Percentiles rank a stretch among this genome's conserved stretches.
Conservation (phyloP, 2,113 vertebrate species). For the Colinus virginianus region DNA sequence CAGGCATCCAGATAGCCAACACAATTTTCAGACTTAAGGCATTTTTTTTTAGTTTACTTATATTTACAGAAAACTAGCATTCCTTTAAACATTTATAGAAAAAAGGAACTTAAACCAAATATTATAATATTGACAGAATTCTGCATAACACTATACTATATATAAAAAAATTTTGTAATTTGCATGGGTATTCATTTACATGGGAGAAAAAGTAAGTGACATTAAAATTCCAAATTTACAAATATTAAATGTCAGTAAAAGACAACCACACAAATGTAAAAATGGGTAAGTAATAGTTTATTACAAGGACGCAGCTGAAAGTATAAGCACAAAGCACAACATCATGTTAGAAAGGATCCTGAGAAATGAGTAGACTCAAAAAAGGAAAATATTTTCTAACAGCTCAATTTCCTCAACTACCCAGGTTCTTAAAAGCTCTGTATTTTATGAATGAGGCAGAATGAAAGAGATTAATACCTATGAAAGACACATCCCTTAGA, state of each 20-base stretch:
- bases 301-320: not conserved
- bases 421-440: not conserved
- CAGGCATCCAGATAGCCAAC: not conserved
- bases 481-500: not conserved
- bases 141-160: not conserved
- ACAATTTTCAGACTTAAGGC: not conserved
- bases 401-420: not conserved
- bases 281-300: not conserved
- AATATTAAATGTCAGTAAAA: not conserved
- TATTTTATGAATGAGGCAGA: not conserved
- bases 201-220: not conserved
- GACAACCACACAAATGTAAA: not conserved
- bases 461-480: not conserved
- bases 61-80: not conserved
- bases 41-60: not conserved
- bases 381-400: not conserved
- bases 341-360: not conserved
- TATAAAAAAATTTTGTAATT: not conserved
- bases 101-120: not conserved
- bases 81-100: not conserved
- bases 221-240: not conserved
- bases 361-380: not conserved
- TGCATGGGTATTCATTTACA: not conserved
- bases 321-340: not conserved
- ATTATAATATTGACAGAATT: not conserved